Evolutionary conservation across 2,888 invertebrate genomes (phyloP), one percentile per base, ranked within the genome.

Genomic region (Cerceris rybyensis): DNA sequence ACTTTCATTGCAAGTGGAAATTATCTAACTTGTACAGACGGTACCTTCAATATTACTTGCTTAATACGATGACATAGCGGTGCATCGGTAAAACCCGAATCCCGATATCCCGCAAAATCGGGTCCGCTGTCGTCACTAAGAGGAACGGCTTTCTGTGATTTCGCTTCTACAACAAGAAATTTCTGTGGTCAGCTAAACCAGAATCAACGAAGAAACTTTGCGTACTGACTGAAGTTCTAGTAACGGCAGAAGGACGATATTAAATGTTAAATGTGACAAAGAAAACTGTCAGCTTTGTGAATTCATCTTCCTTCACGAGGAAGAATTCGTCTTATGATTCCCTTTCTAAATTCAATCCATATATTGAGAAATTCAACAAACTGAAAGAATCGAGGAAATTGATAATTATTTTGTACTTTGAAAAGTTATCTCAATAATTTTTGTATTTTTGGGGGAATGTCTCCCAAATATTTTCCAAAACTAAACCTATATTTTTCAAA

Each of bases 141-240:
- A 55, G 55, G 11, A 39, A 14, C 14, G 16, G 13, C 42, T n/a
- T 63, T 39, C 66, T 60, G 60, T 42, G 65, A 58, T 76, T 78
- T 63, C 70, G 16, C 16, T 67, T 66, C 16, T 17, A 69, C 64
- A 67, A 81, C 77, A 83, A 83, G 79, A 79, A 81, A 83, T 79
- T 69, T 67, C 74, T 42, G 49, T 41, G 81, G 76, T 83, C 78
- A 76, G 78, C 75, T 72, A 59, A 70, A 76, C 59, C 59, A 11
- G 13, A 17, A 52, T 68, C 74, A 68, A 72, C 71, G 59, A 74
- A 74, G 79, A 83, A 83, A 74, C 73, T 81, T 71, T 61, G 16
- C 55, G 9, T 42, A 28, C 57, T 52, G 50, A 54, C 50, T 64
- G 57, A 67, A 74, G 54, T 75, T 79, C 59, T 54, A 70, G 57